A percentile compares a stretch with the other conserved stretches of the same genome.
phyloP scores from a whole-genome alignment of 2,113 vertebrate genomes.

The Sapajus apella region DNA sequence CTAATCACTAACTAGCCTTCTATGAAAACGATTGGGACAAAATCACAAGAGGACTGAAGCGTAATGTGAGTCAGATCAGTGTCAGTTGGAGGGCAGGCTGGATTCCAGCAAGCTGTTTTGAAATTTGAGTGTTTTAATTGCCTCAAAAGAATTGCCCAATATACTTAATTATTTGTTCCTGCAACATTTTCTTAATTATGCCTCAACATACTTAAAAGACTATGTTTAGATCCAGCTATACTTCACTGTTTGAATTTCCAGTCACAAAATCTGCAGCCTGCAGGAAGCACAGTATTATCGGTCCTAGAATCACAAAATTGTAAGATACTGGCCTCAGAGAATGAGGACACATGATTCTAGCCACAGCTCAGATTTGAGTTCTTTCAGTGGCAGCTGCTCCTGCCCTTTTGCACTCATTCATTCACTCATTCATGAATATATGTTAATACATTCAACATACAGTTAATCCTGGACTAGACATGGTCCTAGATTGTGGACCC shows the following conservation, averaged over 20 bases:
- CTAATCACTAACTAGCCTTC: background rate
- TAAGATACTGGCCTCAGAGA: background rate
- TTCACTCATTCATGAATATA: background rate
- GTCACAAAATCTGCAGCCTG: slow-evolving; percentile 27
- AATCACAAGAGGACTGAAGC: background rate
- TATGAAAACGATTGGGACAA: background rate
- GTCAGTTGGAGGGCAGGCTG: background rate
- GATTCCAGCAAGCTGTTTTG: background rate
- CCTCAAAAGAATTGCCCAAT: background rate
- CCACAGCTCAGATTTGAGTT: background rate
- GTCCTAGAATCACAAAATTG: background rate
- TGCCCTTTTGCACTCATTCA: background rate
- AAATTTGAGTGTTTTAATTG: slow-evolving; percentile 15
- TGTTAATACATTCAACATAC: background rate
- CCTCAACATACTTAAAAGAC: background rate
- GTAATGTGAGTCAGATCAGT: background rate
- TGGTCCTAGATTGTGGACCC: background rate
- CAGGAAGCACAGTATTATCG: background rate
- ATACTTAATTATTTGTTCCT: slow-evolving; percentile 14
- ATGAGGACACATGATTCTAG: background rate
- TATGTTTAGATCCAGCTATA: background rate
- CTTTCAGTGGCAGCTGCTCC: background rate
- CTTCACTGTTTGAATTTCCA: background rate
- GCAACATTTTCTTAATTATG: background rate
- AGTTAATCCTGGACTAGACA: background rate